Percentiles rank a stretch among this genome's conserved stretches.
These are phyloP conservation scores for Drosophila sulfurigaster DNA, from an alignment of 1,140 invertebrate genomes.

Conservation along the genomic window DNA sequence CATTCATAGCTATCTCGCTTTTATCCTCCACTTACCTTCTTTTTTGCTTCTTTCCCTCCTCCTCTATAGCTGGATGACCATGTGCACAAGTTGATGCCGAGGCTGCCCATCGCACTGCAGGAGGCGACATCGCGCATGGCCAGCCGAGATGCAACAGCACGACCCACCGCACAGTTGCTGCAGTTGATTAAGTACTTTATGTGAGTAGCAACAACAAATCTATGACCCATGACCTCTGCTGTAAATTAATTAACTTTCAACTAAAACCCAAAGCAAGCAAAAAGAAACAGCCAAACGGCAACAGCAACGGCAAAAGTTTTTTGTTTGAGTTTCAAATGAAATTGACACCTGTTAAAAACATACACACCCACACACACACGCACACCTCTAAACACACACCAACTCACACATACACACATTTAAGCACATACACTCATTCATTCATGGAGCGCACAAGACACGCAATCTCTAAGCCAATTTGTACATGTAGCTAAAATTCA, in stretches of 20 bases:
- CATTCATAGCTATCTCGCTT: conserved; percentile 2
- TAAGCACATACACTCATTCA: conserved; percentile 8
- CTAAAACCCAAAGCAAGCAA: conserved; percentile 52
- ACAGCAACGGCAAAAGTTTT: conserved; percentile 61
- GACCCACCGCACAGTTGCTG: conserved; percentile 94
- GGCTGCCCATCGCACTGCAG: conserved; percentile 93
- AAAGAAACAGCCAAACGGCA: conserved; percentile 43
- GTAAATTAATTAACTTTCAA: conserved; percentile 76
- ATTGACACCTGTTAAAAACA: conserved; percentile 76
- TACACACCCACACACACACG: conserved; percentile 26
- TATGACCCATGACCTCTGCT: neutral
- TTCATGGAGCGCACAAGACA: conserved; percentile 21
- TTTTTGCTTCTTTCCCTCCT: neutral
- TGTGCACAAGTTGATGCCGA: conserved; percentile 91
- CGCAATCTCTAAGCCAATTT: conserved; percentile 72
- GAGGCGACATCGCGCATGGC: conserved; percentile 94
- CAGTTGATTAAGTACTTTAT: conserved; percentile 94
- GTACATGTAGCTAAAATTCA: conserved; percentile 75
- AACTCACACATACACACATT: conserved; percentile 24
- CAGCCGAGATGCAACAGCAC: conserved; percentile 91
- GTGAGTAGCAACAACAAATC: conserved; percentile 86
- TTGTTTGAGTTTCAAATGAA: conserved; percentile 78
- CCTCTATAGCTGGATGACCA: conserved; percentile 90
- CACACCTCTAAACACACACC: neutral
- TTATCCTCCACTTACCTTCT: too few relatives aligned